phyloP scores from a whole-genome alignment of 2,888 invertebrate genomes.

The Frankliniella intonsa region DNA sequence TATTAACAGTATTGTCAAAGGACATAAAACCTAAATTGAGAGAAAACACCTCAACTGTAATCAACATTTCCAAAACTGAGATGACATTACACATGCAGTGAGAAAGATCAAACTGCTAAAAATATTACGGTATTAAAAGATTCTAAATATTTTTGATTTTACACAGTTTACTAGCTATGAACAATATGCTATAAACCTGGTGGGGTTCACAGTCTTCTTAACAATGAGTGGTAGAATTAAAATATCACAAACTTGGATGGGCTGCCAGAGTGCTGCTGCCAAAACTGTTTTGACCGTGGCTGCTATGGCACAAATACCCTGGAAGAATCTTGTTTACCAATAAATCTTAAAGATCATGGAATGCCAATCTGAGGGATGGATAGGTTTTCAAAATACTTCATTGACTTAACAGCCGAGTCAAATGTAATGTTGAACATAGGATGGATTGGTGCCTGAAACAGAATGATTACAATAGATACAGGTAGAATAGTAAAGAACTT shows the following conservation, averaged over 20 bases:
- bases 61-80: not conserved
- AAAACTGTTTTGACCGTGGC: not conserved
- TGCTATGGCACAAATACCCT: not conserved
- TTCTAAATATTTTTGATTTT: too few species aligned
- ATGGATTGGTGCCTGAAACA: slow-evolving; percentile 61
- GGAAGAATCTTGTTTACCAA: not conserved
- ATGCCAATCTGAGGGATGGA: slow-evolving; percentile 32
- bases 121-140: too few species aligned
- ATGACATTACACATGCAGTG: not conserved
- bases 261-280: not conserved
- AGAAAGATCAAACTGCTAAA: not conserved
- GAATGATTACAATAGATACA: slow-evolving; percentile 19
- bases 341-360: not conserved
- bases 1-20: too few species aligned
- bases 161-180: too few species aligned
- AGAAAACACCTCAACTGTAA: not conserved
- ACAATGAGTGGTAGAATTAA: not conserved
- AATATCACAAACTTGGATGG: slow-evolving; percentile 5
- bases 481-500: slow-evolving; percentile 32
- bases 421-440: slow-evolving; percentile 79
- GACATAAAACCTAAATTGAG: too few species aligned
- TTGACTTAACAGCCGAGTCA: slow-evolving; percentile 54
- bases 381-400: slow-evolving; percentile 48
- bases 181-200: too few species aligned
- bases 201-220: not conserved